These are phyloP conservation scores for Neodon shergylaensis DNA, from an alignment of 2,113 vertebrate species.

Conservation along the genomic window DNA sequence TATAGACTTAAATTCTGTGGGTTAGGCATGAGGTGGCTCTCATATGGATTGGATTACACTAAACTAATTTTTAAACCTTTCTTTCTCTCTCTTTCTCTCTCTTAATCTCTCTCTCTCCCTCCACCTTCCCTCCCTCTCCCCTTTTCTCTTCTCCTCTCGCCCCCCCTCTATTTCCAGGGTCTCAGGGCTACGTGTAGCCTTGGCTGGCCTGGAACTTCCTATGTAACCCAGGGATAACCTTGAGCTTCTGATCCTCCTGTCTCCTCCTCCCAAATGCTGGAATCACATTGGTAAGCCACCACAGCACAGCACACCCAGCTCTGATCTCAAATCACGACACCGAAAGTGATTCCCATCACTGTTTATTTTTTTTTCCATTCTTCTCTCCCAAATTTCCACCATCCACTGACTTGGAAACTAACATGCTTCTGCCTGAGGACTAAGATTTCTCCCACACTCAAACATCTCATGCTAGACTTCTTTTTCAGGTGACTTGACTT, in stretches of 20 bases:
- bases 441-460: background rate
- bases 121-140: no score
- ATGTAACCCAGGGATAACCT: no score
- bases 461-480: background rate
- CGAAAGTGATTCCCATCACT: background rate
- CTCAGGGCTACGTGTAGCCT: background rate
- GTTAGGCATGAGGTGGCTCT: background rate
- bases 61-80: background rate
- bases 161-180: background rate
- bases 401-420: background rate
- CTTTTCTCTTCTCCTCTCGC: fast-evolving
- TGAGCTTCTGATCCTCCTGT: no score
- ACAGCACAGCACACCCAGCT: background rate
- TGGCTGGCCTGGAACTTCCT: background rate
- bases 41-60: background rate
- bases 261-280: background rate
- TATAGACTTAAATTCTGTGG: background rate
- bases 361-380: background rate
- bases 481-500: background rate
- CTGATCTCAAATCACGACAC: background rate
- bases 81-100: background rate
- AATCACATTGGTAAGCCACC: no score
- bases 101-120: no score
- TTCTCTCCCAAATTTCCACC: fast-evolving
- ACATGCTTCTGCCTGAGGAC: no score